A percentile compares a stretch with the other conserved stretches of the same genome.
These are phyloP conservation scores for Pantala flavescens DNA, from an alignment of 1,140 invertebrate genomes.

Conservation along the genomic window DNA sequence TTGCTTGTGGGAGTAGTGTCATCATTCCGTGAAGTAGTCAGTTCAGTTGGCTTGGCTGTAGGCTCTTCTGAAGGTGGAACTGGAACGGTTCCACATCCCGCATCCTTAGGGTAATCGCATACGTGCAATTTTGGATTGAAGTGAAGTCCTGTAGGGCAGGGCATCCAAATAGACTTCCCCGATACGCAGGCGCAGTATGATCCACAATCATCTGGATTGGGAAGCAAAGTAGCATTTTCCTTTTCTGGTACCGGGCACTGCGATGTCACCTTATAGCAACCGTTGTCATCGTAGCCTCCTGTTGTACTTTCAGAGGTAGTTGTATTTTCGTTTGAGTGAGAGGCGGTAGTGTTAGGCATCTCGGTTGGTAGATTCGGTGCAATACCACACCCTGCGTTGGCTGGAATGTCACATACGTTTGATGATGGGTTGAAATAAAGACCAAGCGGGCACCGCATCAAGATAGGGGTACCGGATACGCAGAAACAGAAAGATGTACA, in stretches of 20 bases:
- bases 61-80: too few relatives aligned
- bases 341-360: background rate
- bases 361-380: background rate
- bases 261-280: background rate
- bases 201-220: slow-evolving; percentile 25
- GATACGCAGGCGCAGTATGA: slow-evolving; percentile 31
- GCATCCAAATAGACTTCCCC: slow-evolving; percentile 24
- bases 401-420: slow-evolving; percentile 29
- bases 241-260: background rate
- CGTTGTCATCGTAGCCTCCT: too few relatives aligned
- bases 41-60: too few relatives aligned
- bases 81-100: slow-evolving; percentile 5
- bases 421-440: slow-evolving; percentile 32
- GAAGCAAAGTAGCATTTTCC: slow-evolving; percentile 14
- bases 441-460: slow-evolving; percentile 29
- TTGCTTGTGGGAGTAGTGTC: too few relatives aligned
- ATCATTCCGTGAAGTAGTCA: too few relatives aligned
- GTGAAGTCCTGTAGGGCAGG: slow-evolving; percentile 20
- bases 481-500: slow-evolving; percentile 30
- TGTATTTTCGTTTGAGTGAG: too few relatives aligned
- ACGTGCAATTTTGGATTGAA: slow-evolving; percentile 24
- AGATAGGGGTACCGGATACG: slow-evolving; percentile 26
- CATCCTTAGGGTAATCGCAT: slow-evolving; percentile 26
- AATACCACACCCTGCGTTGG: slow-evolving; percentile 20
- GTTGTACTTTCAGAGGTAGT: too few relatives aligned